Base-by-base conservation (phyloP, 2,888 invertebrate genomes). In the Cloeon dipterum region DNA sequence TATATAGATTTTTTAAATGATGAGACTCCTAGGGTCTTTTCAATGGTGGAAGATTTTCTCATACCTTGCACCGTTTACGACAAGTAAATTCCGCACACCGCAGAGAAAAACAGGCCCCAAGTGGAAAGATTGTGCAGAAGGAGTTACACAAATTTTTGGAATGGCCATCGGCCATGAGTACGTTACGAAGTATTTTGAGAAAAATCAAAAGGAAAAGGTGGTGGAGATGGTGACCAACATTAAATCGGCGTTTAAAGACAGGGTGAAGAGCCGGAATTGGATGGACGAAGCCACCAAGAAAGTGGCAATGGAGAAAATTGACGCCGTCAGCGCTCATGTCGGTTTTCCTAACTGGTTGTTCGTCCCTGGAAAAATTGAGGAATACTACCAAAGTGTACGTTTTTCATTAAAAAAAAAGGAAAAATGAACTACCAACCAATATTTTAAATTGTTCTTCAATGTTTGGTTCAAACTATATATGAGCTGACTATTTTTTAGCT, bases 201-300 rank as follows among this genome's bases (percentile, higher is more conserved):
- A 52, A 32, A 47, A 49, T 16, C 50, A 55, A 3, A 54, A 52
- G 40, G 41, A 47, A 26, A 52, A 55, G 40, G 55, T 58, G 4
- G 38, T 40, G 32, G 46, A 51, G 37, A 53, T 60, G 58, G 54
- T 65, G 3, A 48, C 51, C 32, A 57, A 63, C 46, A 49, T 66
- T 1, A 50, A 57, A 34, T 46, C 48, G 17, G 55, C 61, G 2
- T 66, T 66, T 45, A 50, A 52, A 39, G 55, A 59, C 20, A 50
- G 61, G 2, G 45, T 67, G 4, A 42, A 52, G 8, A 52, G 55
- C 19, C 53, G 57, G 7, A 52, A 55, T 11, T 67, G 68, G 68
- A 61, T 68, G 59, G 66, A 66, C 43, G 53, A 55, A 1, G 45
- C 49, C 8, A 63, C 65, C 0, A 61, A 58, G 47, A 45, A 46